Conservation (phyloP, 1,140 invertebrate species). For the Lamellibrachia luymesi region DNA sequence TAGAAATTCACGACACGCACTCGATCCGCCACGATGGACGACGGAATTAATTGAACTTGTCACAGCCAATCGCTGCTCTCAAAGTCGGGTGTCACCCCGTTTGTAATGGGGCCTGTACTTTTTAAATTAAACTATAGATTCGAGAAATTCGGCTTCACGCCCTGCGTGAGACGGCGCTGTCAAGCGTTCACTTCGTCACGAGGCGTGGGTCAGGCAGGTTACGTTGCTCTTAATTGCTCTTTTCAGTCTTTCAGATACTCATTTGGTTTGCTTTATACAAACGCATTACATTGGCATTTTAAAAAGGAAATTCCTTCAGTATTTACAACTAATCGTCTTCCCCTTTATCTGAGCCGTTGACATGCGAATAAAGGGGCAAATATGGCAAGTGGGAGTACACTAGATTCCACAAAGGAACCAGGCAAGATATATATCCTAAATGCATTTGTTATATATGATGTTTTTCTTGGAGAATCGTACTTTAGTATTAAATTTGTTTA, state of each 20-base stretch:
- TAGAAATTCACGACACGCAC: neutral
- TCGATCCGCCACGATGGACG: neutral
- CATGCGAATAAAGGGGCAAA: neutral
- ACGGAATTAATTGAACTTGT: neutral
- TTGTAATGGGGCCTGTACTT: conserved; percentile 4
- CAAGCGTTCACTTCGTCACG: neutral
- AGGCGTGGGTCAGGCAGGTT: neutral
- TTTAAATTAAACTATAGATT: neutral
- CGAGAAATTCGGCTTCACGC: neutral
- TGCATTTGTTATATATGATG: too few relatives aligned
- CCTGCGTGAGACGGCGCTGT: neutral
- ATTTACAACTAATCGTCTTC: neutral
- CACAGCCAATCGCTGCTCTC: neutral
- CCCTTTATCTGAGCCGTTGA: neutral
- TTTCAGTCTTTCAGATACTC: neutral
- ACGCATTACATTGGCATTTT: neutral
- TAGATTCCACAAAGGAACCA: too few relatives aligned
- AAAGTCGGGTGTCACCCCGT: conserved; percentile 2
- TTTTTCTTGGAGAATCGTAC: neutral
- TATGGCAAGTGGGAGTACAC: too few relatives aligned
- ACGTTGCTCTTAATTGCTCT: neutral
- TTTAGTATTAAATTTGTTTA: neutral
- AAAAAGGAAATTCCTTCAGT: neutral
- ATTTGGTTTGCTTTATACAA: neutral
- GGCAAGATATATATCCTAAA: too few relatives aligned